Percentiles rank a stretch among this genome's conserved stretches.
Conservation (phyloP, 2,797 vertebrate species). For the Eulemur mongoz region DNA sequence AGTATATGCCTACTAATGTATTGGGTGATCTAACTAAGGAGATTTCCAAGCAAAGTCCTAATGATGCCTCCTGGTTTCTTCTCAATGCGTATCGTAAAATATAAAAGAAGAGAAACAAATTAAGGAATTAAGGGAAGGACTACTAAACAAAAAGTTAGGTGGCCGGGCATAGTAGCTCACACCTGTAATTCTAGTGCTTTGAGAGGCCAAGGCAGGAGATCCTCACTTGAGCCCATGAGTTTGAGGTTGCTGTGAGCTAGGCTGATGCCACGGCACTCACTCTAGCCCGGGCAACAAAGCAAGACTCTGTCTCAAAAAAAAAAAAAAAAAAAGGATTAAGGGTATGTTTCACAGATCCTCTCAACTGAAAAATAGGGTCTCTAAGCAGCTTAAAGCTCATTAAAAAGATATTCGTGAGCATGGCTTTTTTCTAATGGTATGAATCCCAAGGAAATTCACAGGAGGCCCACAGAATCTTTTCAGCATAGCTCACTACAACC, state of each 20-base stretch:
- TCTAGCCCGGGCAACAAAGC: no score
- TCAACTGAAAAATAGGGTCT: background rate
- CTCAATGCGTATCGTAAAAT: background rate
- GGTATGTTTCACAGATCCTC: background rate
- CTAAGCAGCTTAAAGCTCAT: background rate
- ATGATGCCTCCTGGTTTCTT: background rate
- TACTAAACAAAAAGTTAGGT: background rate
- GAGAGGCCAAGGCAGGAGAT: no score
- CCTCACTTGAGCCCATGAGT: no score
- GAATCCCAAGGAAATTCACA: background rate
- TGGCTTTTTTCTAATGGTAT: background rate
- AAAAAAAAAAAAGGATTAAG: background rate
- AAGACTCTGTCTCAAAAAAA: background rate
- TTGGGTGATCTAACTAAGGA: background rate
- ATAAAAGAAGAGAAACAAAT: background rate
- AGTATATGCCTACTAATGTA: background rate
- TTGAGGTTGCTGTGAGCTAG: no score
- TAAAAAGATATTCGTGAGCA: background rate
- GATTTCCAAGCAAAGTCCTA: background rate
- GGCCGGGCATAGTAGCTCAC: no score
- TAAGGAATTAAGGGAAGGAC: background rate
- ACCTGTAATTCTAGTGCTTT: no score
- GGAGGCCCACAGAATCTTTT: background rate
- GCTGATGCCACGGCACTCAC: no score
- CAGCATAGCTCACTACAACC: background rate